Percentiles rank a stretch among this genome's conserved stretches.
Conservation (phyloP, 2,113 vertebrate species). For the Ciconia boyciana region DNA sequence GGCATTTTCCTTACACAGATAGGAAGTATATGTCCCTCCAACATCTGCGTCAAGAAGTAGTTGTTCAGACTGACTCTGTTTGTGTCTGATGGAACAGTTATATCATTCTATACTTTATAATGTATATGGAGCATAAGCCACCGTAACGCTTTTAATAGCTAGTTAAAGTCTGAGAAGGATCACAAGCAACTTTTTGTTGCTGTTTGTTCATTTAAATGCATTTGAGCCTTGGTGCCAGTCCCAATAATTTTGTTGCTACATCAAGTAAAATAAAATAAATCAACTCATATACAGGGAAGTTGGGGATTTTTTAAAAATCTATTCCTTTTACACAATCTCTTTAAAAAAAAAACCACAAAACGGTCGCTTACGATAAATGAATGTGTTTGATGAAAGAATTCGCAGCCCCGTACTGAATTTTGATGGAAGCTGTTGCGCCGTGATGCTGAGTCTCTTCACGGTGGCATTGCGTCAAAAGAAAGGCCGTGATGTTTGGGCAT, state of each 20-base stretch:
- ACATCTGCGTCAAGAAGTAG: neutral
- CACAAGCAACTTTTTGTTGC: neutral
- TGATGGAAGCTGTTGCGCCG: neutral
- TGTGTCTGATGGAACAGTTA: neutral
- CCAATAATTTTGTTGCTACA: neutral
- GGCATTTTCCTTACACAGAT: neutral
- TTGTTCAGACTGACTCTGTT: neutral
- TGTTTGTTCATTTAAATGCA: neutral
- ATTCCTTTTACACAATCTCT: neutral
- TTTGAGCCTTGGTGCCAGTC: neutral
- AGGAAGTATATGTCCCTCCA: neutral
- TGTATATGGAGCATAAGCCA: neutral
- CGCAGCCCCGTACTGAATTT: neutral
- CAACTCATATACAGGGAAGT: rapidly evolving
- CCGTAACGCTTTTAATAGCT: neutral
- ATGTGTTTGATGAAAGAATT: neutral
- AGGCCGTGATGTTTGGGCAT: neutral
- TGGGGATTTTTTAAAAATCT: neutral
- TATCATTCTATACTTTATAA: rapidly evolving
- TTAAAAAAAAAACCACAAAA: neutral
- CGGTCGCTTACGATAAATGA: neutral
- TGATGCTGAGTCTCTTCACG: neutral
- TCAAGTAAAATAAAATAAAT: neutral
- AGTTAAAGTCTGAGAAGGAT: neutral
- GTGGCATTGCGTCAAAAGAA: neutral